Evolutionary conservation across 2,797 vertebrate genomes (phyloP).

Genomic region (Ctenochaetus hawaiiensis): DNA sequence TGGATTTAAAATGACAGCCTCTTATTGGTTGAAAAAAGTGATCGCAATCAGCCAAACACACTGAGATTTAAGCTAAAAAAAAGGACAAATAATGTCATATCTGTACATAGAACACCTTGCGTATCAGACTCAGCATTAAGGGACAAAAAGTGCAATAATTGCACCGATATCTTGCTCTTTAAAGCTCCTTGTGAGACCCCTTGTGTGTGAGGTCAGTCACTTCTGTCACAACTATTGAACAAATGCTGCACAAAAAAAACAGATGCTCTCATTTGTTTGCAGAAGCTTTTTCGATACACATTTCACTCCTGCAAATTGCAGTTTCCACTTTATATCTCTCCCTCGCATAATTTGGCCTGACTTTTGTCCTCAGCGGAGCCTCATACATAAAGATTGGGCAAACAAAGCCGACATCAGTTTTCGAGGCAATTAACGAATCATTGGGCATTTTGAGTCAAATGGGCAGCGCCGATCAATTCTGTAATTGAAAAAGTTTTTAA

Average conservation of each 20-base stretch:
- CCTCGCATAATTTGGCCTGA: constrained; percentile 6
- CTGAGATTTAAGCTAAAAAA: neutral
- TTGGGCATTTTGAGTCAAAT: constrained; percentile 34
- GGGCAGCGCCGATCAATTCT: constrained; percentile 43
- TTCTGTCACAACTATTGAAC: neutral
- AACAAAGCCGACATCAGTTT: constrained; percentile 32
- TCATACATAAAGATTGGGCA: constrained; percentile 42
- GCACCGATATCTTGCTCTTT: neutral
- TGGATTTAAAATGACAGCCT: neutral
- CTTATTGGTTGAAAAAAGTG: neutral
- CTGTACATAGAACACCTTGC: neutral
- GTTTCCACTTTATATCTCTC: constrained; percentile 11
- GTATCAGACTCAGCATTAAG: neutral
- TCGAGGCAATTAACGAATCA: constrained; percentile 40
- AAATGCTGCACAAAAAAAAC: constrained; percentile 8
- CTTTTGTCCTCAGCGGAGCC: constrained; percentile 10
- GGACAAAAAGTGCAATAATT: neutral
- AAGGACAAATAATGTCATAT: too few species aligned
- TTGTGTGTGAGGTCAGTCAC: neutral
- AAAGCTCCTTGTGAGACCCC: neutral
- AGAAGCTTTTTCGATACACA: constrained; percentile 17
- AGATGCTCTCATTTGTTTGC: constrained; percentile 32
- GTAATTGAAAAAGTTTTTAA: constrained; percentile 50
- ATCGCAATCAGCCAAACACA: neutral
- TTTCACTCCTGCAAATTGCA: neutral